Percentiles rank a stretch among this genome's conserved stretches.
Conservation (phyloP, 2,113 vertebrate genomes). For the Felis catus region DNA sequence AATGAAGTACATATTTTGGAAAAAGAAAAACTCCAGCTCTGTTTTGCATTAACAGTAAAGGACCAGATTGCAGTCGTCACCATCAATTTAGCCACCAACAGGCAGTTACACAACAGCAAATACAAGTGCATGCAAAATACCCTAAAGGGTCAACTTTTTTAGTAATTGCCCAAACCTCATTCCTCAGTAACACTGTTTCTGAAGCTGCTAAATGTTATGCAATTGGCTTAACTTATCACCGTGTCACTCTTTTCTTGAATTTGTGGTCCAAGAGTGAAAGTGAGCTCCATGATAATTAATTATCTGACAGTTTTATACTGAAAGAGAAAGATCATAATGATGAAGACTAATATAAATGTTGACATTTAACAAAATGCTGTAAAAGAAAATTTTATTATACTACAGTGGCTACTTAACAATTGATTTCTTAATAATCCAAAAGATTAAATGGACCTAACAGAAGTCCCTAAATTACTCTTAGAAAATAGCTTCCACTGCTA, state of each 20-base stretch:
- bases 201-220: not conserved
- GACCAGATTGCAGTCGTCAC: not conserved
- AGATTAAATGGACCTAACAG: conserved; percentile 73
- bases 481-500: conserved; percentile 30
- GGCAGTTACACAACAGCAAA: not conserved
- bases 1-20: conserved; percentile 1
- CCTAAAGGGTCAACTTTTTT: not conserved
- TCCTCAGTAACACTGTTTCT: not conserved
- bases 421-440: conserved; percentile 77
- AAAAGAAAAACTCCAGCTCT: not conserved
- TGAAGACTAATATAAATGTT: conserved; percentile 75
- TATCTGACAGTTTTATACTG: conserved; percentile 67
- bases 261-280: conserved; percentile 48
- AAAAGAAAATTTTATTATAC: conserved; percentile 72
- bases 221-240: not conserved
- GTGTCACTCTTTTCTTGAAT: not conserved
- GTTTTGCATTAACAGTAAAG: not conserved
- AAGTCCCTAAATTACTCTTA: conserved; percentile 68
- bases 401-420: conserved; percentile 70
- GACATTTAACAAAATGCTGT: conserved; percentile 76
- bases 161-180: not conserved
- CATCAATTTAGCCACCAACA: not conserved
- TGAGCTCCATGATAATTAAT: conserved; percentile 58
- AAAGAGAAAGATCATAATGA: conserved; percentile 65
- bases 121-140: too few relatives aligned